A percentile compares a stretch with the other conserved stretches of the same genome.
Evolutionary conservation across 2,113 vertebrate genomes (phyloP).

Genomic region (Scophthalmus maximus): DNA sequence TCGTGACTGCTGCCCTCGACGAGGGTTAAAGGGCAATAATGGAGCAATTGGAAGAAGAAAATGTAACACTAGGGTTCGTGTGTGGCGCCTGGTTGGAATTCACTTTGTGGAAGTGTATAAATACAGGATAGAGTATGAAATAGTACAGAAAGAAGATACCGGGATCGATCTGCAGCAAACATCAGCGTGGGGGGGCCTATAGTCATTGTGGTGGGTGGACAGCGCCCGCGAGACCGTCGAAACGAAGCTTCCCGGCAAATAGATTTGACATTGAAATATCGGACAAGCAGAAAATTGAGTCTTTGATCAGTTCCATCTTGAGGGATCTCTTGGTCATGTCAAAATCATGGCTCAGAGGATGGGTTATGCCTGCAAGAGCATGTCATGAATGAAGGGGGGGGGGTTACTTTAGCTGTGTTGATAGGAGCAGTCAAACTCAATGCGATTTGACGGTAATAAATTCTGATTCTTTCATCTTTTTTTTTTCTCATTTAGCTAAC

Average conservation of each 20-base stretch:
- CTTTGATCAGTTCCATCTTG: constrained; percentile 56
- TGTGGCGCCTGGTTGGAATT: not conserved
- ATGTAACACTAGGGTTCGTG: constrained; percentile 13
- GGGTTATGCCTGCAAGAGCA: constrained; percentile 16
- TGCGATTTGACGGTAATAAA: constrained; percentile 47
- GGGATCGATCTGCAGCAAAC: constrained; percentile 16
- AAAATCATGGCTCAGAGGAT: constrained; percentile 45
- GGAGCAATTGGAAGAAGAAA: constrained; percentile 23
- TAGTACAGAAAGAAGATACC: not conserved
- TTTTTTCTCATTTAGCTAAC: constrained; percentile 38
- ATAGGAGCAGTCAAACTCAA: constrained; percentile 31
- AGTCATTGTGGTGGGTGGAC: constrained; percentile 50
- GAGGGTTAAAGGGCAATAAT: constrained; percentile 49
- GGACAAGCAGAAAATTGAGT: constrained; percentile 60
- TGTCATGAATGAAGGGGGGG: constrained; percentile 44
- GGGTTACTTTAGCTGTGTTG: not conserved
- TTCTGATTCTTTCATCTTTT: constrained; percentile 23
- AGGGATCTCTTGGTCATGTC: constrained; percentile 52
- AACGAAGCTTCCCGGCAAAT: constrained; percentile 43
- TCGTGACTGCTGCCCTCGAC: constrained; percentile 15
- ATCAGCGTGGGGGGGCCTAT: not conserved
- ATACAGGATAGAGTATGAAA: constrained; percentile 5
- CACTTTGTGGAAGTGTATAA: constrained; percentile 30
- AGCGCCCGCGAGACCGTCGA: constrained; percentile 1
- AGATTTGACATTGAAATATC: constrained; percentile 58